Evolutionary conservation across 2,797 vertebrate species (phyloP).

Genomic region (Parauchenoglanis ngamensis): DNA sequence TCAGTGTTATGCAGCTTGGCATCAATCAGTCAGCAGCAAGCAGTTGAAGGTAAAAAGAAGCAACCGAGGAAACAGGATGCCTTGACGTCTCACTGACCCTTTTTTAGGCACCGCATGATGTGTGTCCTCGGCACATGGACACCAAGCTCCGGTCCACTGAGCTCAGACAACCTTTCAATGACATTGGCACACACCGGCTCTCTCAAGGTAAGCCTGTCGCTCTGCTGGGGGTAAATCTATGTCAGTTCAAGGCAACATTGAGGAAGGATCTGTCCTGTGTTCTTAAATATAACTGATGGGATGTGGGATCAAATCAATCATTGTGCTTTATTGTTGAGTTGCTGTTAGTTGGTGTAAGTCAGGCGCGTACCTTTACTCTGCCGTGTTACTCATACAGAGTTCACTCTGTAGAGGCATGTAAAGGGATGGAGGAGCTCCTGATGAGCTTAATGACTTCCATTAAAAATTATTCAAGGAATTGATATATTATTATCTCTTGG

Average conservation of each 20-base stretch:
- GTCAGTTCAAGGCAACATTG: conserved; percentile 19
- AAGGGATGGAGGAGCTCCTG: not conserved
- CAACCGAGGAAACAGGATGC: conserved; percentile 14
- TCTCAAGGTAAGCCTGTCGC: conserved; percentile 51
- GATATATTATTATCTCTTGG: not conserved
- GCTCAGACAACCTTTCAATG: conserved; percentile 63
- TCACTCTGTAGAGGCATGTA: not conserved
- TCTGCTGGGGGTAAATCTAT: conserved; percentile 17
- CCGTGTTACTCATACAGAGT: not conserved
- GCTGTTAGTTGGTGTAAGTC: conserved; percentile 10
- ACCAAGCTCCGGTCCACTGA: conserved; percentile 25
- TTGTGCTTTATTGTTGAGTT: conserved; percentile 5
- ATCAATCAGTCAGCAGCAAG: conserved; percentile 44
- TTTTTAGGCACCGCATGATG: conserved; percentile 25
- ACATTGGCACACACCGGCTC: conserved; percentile 57
- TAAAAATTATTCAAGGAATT: not conserved
- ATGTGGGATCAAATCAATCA: not conserved
- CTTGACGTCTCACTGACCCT: conserved; percentile 25
- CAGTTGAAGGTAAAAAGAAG: conserved; percentile 48
- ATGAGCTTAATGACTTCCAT: not conserved
- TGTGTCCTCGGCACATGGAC: conserved; percentile 36
- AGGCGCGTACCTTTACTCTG: not conserved
- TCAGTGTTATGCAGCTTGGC: conserved; percentile 41
- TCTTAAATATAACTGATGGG: not conserved
- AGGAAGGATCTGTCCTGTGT: not conserved